Evolutionary conservation across 2,797 vertebrate genomes (phyloP).

Genomic region (Poecilia wingei): DNA sequence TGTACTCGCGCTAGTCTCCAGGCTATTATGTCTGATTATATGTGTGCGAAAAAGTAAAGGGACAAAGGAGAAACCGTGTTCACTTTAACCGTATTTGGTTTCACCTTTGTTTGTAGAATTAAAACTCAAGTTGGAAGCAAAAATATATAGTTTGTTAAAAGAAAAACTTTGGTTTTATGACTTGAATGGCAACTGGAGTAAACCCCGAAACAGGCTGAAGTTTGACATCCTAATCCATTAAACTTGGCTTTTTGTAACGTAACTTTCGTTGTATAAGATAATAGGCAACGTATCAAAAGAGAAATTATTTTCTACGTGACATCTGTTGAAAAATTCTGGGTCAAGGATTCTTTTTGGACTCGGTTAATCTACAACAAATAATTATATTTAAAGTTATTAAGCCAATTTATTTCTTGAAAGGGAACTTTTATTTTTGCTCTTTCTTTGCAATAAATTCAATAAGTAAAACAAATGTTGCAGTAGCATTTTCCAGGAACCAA

Average conservation of each 20-base stretch:
- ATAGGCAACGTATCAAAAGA: not conserved
- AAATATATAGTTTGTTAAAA: not conserved
- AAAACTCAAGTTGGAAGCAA: not conserved
- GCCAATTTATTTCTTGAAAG: not conserved
- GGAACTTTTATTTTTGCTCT: not conserved
- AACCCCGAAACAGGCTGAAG: not conserved
- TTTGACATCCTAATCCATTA: not conserved
- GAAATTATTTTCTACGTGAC: not conserved
- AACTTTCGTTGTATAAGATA: not conserved
- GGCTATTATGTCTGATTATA: constrained; percentile 22
- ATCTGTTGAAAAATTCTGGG: not conserved
- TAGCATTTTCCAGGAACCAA: not conserved
- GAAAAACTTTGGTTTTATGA: not conserved
- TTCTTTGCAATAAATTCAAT: not conserved
- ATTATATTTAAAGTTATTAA: not conserved
- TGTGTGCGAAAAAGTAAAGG: constrained; percentile 21
- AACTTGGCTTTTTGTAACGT: not conserved
- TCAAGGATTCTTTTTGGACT: not conserved
- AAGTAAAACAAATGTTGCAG: not conserved
- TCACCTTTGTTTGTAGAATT: not conserved
- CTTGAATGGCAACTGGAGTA: not conserved
- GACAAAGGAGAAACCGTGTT: constrained; percentile 32
- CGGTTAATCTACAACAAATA: not conserved
- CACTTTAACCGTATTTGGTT: constrained; percentile 29
- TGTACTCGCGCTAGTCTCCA: constrained; percentile 14